Evolutionary conservation across 2,888 invertebrate genomes (phyloP), one percentile per base, ranked within the genome.

Genomic region (Papilio elwesi): DNA sequence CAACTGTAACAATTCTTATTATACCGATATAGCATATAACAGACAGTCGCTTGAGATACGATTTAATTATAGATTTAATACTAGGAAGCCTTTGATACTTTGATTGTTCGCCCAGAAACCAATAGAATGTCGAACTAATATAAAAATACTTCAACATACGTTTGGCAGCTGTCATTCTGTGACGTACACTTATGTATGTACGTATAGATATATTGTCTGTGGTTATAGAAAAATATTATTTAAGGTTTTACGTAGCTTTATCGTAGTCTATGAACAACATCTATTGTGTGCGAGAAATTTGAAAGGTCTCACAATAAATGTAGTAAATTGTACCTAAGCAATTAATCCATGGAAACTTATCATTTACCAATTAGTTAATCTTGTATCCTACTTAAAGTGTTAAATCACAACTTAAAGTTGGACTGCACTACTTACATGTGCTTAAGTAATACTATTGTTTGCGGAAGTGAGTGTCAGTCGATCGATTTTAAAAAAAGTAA

Each of bases 391-490:
- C 43, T 62, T 43, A 62, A 43, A 10, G 38, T 62, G 43, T 62
- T 62, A 36, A 43, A 43, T 62, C 15, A 62, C 36, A 57, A 57
- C 26, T 65, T 65, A 62, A 62, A 15, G 38, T 62, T 38, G 43
- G n/a, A 36, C 38, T 36, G 38, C 38, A 57, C 36, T 13, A 59
- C 38, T 59, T 62, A 62, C 43, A n/a, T 62, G 15, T 62, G 10
- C 59, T 43, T 62, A 62, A 62, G 53, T 47, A 68, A 47, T 13
- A 59, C 63, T 65, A 65, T 51, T 65, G 65, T 65, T 65, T 65
- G 57, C 55, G 47, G 55, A 70, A 70, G 55, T 70, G 53, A 43
- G n/a, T 38, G 38, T 9, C 36, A 3, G 1, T 9, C 59, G 47
- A 67, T 36, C 62, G 47, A 15, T 62, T 13, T 43, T 43, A n/a